Base-by-base conservation (phyloP, 2,888 invertebrate species). In the Venusia cambrica region DNA sequence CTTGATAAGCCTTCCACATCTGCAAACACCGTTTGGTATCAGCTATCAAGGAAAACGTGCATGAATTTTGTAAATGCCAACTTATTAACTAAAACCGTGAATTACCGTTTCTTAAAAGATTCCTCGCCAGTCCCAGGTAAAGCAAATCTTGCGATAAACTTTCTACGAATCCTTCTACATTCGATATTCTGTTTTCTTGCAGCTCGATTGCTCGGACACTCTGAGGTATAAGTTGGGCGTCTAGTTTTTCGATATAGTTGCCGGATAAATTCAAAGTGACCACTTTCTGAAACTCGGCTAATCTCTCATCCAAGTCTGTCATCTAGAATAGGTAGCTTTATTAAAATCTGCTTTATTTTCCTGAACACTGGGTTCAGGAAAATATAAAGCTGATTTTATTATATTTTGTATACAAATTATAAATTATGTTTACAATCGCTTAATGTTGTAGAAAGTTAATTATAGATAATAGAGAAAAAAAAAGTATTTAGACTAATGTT, bases 101-200 rank as follows among this genome's bases (percentile, higher is more conserved):
- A 5, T 10, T 29, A 39, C 39, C 39, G 26, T 39, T 21, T 17
- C 30, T 59, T n/a, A 85, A 38, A 18, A 79, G 61, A 59, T 90
- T 90, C 42, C 80, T 73, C 1, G 83, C 76, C 9, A 90, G 64
- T 17, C 90, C 90, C 26, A 90, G 60, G 50, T 89, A 87, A 2
- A 79, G 39, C 24, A 90, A 54, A 21, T 66, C 58, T 22, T 44
- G 35, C 0, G 90, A 89, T 41, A 70, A 66, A 40, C 40, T 28
- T 28, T 72, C 61, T 1, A 59, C 61, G 34, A 89, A 71, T 4
- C 45, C 41, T 3, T 59, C 54, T 6, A 89, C 26, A 43, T 62
- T 54, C 2, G 43, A 53, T 13, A 90, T 73, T 38, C 73, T 47
- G 62, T 90, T 90, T 6, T 76, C 70, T 59, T 84, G 88, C 10